Conservation (phyloP, 2,113 vertebrate species). For the Datnioides undecimradiatus region DNA sequence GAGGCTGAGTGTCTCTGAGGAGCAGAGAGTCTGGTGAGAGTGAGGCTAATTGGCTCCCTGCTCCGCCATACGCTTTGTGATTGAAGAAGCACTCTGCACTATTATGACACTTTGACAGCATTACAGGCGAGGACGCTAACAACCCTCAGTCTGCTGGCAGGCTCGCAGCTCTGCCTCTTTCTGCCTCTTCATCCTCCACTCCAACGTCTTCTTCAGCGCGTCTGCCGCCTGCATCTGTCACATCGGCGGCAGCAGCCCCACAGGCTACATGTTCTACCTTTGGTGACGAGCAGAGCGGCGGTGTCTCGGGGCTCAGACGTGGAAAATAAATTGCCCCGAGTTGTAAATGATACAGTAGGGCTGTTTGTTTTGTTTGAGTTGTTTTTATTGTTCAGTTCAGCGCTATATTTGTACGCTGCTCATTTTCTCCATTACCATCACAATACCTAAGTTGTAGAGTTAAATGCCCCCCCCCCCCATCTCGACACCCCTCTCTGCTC, state of each 20-base stretch:
- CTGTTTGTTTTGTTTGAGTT: slow-evolving; percentile 55
- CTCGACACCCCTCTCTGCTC: background rate
- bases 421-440: slow-evolving; percentile 34
- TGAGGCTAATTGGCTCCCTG: slow-evolving; percentile 77
- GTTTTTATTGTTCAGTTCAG: slow-evolving; percentile 44
- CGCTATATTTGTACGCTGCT: slow-evolving; percentile 30
- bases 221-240: slow-evolving; percentile 30
- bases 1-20: slow-evolving; percentile 70
- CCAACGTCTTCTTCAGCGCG: slow-evolving; percentile 43
- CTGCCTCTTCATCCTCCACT: slow-evolving; percentile 20
- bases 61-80: slow-evolving; percentile 53
- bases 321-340: slow-evolving; percentile 72
- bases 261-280: slow-evolving; percentile 65
- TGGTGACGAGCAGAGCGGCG: slow-evolving; percentile 59
- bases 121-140: slow-evolving; percentile 61
- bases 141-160: slow-evolving; percentile 50
- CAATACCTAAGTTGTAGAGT: slow-evolving; percentile 53
- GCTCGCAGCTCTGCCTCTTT: slow-evolving; percentile 1
- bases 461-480: slow-evolving; percentile 23
- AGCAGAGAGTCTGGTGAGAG: slow-evolving; percentile 61
- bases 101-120: slow-evolving; percentile 72
- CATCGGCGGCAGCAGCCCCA: slow-evolving; percentile 51
- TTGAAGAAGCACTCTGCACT: slow-evolving; percentile 60
- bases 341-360: slow-evolving; percentile 43
- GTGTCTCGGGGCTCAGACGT: slow-evolving; percentile 59